Conservation (phyloP, 2,797 vertebrate genomes). For the Pseudomugil tenellus region DNA sequence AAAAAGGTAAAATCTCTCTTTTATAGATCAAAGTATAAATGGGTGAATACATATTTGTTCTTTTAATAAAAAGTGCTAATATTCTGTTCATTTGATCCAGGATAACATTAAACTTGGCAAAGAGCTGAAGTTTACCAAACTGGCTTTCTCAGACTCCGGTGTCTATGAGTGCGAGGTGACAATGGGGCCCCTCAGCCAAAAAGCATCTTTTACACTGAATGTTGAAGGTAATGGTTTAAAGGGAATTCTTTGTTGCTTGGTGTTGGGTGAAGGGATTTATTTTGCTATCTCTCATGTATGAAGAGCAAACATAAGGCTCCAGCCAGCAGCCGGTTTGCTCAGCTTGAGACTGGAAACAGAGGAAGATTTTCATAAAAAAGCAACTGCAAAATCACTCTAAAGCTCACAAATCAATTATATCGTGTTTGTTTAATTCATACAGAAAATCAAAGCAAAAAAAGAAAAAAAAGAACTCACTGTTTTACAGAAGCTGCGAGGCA, state of each 20-base stretch:
- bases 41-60: slow-evolving; percentile 8
- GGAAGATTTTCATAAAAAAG: not conserved
- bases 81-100: slow-evolving; percentile 72
- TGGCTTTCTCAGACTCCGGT: slow-evolving; percentile 90
- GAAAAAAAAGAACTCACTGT: not conserved
- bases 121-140: slow-evolving; percentile 81
- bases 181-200: slow-evolving; percentile 83
- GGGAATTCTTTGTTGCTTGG: slow-evolving; percentile 3
- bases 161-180: slow-evolving; percentile 88
- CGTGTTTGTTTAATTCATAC: slow-evolving; percentile 5
- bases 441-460: slow-evolving; percentile 1
- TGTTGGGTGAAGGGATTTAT: not conserved
- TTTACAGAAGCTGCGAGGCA: not conserved
- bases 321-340: slow-evolving; percentile 1
- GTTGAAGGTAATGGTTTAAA: slow-evolving; percentile 88
- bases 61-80: slow-evolving; percentile 15
- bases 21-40: slow-evolving; percentile 14
- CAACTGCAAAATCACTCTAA: not conserved
- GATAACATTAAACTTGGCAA: slow-evolving; percentile 73
- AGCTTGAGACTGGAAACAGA: slow-evolving; percentile 2
- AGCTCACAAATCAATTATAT: not conserved
- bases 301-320: not conserved
- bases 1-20: slow-evolving; percentile 85
- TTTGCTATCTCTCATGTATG: not conserved
- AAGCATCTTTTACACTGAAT: slow-evolving; percentile 84